Conservation (phyloP, 2,113 vertebrate species). For the Vidua chalybeata region DNA sequence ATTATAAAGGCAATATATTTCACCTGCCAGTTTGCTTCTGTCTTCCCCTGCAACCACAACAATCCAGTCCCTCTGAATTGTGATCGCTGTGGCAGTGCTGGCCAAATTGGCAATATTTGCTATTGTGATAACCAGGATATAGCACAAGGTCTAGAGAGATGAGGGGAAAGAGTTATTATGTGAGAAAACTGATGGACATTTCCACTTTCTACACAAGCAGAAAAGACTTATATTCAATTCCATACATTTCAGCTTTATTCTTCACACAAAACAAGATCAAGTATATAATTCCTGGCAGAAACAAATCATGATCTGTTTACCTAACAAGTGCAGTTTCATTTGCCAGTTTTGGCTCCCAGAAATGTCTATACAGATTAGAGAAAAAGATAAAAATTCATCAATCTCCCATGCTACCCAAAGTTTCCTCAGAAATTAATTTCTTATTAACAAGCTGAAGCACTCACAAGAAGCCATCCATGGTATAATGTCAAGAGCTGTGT, state of each 20-base stretch:
- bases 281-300: background rate
- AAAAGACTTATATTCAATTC: background rate
- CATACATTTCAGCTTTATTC: background rate
- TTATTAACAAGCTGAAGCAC: constrained; percentile 49
- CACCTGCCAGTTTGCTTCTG: constrained; percentile 94
- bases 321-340: background rate
- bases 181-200: background rate
- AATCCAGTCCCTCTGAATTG: constrained; percentile 98
- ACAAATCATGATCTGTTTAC: background rate
- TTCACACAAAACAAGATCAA: background rate
- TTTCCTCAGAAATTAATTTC: background rate
- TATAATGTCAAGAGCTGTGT: constrained; percentile 84
- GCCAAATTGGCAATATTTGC: constrained; percentile 97
- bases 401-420: background rate
- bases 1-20: constrained; percentile 39
- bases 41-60: constrained; percentile 96
- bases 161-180: background rate
- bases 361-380: background rate
- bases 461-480: constrained; percentile 96
- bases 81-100: constrained; percentile 94
- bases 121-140: constrained; percentile 94
- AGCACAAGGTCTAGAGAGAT: constrained; percentile 86
- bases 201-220: background rate
- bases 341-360: background rate
- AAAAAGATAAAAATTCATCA: background rate